Evolutionary conservation across 2,113 vertebrate genomes (phyloP), one percentile per base, ranked within the genome.

Genomic region (Oxyura jamaicensis): DNA sequence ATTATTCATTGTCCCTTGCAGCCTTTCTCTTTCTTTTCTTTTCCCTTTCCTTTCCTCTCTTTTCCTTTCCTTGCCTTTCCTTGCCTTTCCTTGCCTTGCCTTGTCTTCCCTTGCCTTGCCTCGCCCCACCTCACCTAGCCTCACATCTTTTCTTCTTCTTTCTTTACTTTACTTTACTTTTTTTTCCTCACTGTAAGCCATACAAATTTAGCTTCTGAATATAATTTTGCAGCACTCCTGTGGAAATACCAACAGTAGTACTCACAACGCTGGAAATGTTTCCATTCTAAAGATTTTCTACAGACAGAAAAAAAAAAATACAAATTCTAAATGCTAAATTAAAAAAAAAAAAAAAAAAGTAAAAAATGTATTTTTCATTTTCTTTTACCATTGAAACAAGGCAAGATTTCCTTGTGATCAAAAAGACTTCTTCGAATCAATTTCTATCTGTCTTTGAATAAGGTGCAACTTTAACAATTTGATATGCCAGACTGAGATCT

Each of bases 341-440:
- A 42, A 42, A 42, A 16, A 42, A 42, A 42, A n/a, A n/a, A n/a
- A n/a, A n/a, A n/a, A n/a, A n/a, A n/a, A n/a, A n/a, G n/a, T n/a
- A 42, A 42, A 42, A 46, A 46, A 46, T 18, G 9, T 11, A 1
- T 8, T 62, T 3, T 5, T 1, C 0, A 15, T 16, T 53, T 33
- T 20, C 56, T 68, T 75, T 75, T 6, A 22, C 10, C 31, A 8
- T 60, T 91, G 20, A 93, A 94, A 60, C 17, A 81, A 72, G n/a
- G 4, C 14, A 93, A 33, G 11, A 44, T 48, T 77, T 60, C 15
- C 8, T 14, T 44, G 17, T 50, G 42, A 79, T 15, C 42, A 5
- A 68, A 88, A 81, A 66, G 26, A 46, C 1, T 15, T 14, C 36
- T 86, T 86, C 53, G 59, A 50, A 48, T 17, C 9, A 50, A 19